A percentile compares a stretch with the other conserved stretches of the same genome.
These are phyloP conservation scores for Cryptoblepharus egeriae DNA, from an alignment of 2,797 vertebrate species.

Conservation along the genomic window DNA sequence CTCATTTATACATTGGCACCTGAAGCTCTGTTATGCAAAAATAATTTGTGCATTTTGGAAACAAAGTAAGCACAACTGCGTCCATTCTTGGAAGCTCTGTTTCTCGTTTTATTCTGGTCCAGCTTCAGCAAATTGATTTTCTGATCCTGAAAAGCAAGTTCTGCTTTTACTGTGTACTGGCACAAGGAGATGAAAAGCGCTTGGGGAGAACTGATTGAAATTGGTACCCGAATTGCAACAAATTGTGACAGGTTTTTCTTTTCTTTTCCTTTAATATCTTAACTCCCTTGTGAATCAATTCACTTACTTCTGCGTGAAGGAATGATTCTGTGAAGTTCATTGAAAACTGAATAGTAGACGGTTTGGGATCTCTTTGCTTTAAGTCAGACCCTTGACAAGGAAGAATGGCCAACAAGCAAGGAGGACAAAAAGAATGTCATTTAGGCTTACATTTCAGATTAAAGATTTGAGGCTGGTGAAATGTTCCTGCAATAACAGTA, in stretches of 20 bases:
- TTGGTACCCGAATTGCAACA: neutral
- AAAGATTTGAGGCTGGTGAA: conserved; percentile 79
- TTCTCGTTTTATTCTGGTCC: conserved; percentile 17
- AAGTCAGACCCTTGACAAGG: conserved; percentile 66
- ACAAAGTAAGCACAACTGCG: neutral
- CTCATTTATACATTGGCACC: neutral
- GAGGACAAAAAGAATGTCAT: conserved; percentile 80
- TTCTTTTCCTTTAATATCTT: conserved; percentile 50
- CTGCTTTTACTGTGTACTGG: conserved; percentile 20
- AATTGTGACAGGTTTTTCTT: conserved; percentile 28
- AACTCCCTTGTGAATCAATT: conserved; percentile 61
- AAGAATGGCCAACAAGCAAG: conserved; percentile 61
- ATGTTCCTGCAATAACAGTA: conserved; percentile 65
- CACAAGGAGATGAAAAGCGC: conserved; percentile 34
- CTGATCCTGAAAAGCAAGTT: conserved; percentile 39
- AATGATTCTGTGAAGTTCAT: conserved; percentile 75
- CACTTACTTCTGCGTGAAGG: conserved; percentile 74
- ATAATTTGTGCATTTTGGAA: conserved; percentile 15
- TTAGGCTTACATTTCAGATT: conserved; percentile 78
- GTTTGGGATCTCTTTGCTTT: conserved; percentile 69
- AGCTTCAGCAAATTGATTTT: conserved; percentile 54
- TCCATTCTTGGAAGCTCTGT: conserved; percentile 6
- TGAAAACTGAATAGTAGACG: conserved; percentile 79
- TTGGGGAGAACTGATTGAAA: conserved; percentile 4
- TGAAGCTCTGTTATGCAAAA: fast-evolving